Percentiles rank a stretch among this genome's conserved stretches.
Conservation (phyloP, 2,888 invertebrate genomes). For the Drosophila dives region DNA sequence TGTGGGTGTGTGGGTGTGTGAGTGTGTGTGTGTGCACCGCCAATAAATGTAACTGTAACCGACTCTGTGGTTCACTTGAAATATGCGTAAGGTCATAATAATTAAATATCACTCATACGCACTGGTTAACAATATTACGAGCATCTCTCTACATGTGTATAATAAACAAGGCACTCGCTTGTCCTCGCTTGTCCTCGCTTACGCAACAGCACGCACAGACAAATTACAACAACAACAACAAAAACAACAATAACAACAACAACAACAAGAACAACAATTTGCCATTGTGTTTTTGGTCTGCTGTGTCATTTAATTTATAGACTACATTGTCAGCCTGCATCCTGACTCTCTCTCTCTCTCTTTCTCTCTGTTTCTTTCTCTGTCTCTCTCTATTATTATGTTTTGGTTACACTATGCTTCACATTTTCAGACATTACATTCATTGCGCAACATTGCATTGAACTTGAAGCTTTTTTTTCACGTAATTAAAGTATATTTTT, state of each 20-base stretch:
- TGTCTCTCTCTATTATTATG: neutral
- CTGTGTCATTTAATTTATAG: constrained; percentile 63
- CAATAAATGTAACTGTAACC: constrained; percentile 53
- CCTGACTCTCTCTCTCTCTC: constrained; percentile 7
- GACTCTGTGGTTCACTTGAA: constrained; percentile 32
- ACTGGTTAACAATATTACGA: constrained; percentile 62
- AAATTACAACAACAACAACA: constrained; percentile 51
- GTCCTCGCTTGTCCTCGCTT: constrained; percentile 59
- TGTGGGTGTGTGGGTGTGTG: constrained; percentile 1
- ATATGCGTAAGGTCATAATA: constrained; percentile 62
- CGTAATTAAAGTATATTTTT: neutral
- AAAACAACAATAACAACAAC: constrained; percentile 9
- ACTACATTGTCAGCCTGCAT: constrained; percentile 46
- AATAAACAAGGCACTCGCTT: constrained; percentile 65
- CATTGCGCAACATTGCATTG: neutral
- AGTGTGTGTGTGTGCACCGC: constrained; percentile 14
- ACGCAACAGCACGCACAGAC: constrained; percentile 67
- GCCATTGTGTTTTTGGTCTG: constrained; percentile 58
- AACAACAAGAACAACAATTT: constrained; percentile 40
- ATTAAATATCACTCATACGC: constrained; percentile 72
- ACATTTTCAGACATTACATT: neutral
- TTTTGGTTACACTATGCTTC: constrained; percentile 30
- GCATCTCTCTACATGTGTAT: constrained; percentile 21
- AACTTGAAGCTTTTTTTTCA: neutral
- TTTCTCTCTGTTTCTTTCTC: neutral